These are phyloP conservation scores for Hippasteria phrygiana DNA, from an alignment of 53 echinoderm and acorn worm species.

Conservation along the genomic window DNA sequence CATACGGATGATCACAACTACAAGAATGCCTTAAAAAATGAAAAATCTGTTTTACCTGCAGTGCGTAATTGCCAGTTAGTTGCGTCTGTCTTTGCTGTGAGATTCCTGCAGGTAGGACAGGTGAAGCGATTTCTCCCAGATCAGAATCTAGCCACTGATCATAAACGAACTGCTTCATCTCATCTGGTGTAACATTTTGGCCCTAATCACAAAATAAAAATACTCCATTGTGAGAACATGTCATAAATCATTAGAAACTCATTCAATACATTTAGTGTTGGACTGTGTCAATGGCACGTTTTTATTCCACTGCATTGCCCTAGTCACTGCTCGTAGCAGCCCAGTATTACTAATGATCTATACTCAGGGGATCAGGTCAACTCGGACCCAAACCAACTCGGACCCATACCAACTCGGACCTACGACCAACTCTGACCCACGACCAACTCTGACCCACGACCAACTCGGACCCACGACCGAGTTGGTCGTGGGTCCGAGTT, in stretches of 20 bases:
- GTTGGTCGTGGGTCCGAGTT: no score
- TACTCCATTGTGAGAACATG: not conserved
- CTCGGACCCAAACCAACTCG: no score
- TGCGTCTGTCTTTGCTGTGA: constrained; percentile 68
- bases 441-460: no score
- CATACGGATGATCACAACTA: not conserved
- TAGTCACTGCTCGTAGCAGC: no score
- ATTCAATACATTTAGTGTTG: no score
- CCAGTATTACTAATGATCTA: no score
- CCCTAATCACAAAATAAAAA: constrained; percentile 39
- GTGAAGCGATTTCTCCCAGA: constrained; percentile 80
- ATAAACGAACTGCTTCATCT: constrained; percentile 83
- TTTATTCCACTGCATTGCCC: no score
- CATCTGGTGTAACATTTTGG: constrained; percentile 37
- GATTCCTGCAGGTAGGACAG: constrained; percentile 76
- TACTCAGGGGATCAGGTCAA: no score
- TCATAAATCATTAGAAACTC: not conserved
- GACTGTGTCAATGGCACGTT: no score
- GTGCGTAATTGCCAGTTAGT: constrained; percentile 76
- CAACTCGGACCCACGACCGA: no score
- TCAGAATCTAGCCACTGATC: constrained; percentile 97
- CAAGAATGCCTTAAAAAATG: not conserved
- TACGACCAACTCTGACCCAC: no score
- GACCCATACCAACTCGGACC: no score
- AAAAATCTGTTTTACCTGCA: constrained; percentile 71